phyloP scores from a whole-genome alignment of 2,113 vertebrate species.

The Marcusenius ussheri region DNA sequence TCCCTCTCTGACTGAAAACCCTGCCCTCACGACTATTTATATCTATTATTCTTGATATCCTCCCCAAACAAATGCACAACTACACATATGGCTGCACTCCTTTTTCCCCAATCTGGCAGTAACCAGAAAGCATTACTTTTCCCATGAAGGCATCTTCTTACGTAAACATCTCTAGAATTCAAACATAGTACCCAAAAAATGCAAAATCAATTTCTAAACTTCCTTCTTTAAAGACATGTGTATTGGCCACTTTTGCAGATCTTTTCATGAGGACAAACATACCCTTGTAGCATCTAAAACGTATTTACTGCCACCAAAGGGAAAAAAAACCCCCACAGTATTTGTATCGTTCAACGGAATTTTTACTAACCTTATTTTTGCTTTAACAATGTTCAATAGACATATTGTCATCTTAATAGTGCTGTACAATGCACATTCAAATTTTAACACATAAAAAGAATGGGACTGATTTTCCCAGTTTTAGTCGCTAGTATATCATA shows the following conservation, averaged over 20 bases:
- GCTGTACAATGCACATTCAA: not conserved
- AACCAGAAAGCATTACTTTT: not conserved
- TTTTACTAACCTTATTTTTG: not conserved
- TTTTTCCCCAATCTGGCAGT: not conserved
- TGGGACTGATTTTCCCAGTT: too few species aligned
- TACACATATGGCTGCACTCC: too few species aligned
- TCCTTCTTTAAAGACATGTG: not conserved
- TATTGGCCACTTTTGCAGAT: not conserved
- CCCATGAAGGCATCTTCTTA: not conserved
- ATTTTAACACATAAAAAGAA: not conserved
- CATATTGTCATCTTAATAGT: not conserved
- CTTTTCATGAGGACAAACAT: not conserved
- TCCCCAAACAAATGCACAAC: not conserved
- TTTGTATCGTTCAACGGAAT: not conserved
- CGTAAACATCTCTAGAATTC: not conserved
- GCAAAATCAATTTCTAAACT: not conserved
- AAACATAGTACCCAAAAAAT: not conserved
- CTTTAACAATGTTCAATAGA: not conserved
- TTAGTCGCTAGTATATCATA: not conserved
- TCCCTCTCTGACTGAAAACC: slow-evolving; percentile 7
- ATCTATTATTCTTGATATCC: not conserved
- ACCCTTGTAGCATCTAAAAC: not conserved
- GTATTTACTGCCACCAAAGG: not conserved
- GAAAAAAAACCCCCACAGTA: not conserved
- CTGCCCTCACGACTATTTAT: slow-evolving; percentile 4